These are phyloP conservation scores for Belonocnema kinseyi DNA, from an alignment of 1,140 invertebrate genomes.

Conservation along the genomic window DNA sequence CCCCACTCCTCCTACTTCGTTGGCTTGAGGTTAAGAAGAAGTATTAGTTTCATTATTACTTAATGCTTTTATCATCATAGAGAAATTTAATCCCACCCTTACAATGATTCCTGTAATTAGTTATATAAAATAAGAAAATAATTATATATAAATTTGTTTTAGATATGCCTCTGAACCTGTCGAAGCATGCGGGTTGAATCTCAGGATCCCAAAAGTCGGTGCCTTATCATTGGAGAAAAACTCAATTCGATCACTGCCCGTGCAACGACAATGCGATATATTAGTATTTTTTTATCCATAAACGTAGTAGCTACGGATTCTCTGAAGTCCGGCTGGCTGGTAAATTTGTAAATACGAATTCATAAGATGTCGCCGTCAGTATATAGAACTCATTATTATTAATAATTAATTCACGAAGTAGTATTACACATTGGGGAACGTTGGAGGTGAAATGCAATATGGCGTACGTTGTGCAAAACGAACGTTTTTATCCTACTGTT, in stretches of 20 bases:
- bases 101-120: background rate
- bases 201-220: constrained; percentile 73
- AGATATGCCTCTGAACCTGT: constrained; percentile 76
- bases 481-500: background rate
- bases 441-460: constrained; percentile 62
- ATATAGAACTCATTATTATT: constrained; percentile 67
- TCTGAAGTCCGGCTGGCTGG: constrained; percentile 49
- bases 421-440: constrained; percentile 60
- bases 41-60: too few relatives aligned
- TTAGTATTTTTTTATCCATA: constrained; percentile 74
- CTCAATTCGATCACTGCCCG: constrained; percentile 70
- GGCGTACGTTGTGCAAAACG: constrained; percentile 47
- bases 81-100: too few relatives aligned
- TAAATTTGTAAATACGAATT: constrained; percentile 70
- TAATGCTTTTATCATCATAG: too few relatives aligned
- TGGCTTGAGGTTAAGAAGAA: too few relatives aligned
- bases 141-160: constrained; percentile 43
- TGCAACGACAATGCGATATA: constrained; percentile 75
- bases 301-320: constrained; percentile 67
- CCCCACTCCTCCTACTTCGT: too few relatives aligned
- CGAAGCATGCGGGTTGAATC: constrained; percentile 76
- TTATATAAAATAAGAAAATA: constrained; percentile 1
- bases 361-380: constrained; percentile 63
- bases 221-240: constrained; percentile 72
- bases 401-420: constrained; percentile 59